Evolutionary conservation across 1,140 invertebrate species (phyloP).

Genomic region (Cotesia glomerata): DNA sequence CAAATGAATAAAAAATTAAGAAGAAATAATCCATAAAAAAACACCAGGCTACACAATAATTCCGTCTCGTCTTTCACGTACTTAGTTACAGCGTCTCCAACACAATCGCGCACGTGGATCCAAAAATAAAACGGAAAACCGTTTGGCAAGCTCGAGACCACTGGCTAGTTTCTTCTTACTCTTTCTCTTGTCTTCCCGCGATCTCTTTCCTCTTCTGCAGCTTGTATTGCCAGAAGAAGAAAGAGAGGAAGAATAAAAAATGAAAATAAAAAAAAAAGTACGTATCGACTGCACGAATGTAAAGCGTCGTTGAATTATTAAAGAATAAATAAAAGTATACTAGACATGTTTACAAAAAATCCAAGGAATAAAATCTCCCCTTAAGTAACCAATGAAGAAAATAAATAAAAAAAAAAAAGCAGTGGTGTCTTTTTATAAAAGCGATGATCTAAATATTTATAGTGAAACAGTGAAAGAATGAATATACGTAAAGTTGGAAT

Average conservation of each 20-base stretch:
- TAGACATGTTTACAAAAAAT: background rate
- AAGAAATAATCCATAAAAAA: background rate
- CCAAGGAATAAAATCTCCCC: too few relatives aligned
- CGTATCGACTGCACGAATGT: background rate
- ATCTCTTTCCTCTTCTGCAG: background rate
- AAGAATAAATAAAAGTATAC: background rate
- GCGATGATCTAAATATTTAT: background rate
- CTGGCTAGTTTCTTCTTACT: constrained; percentile 34
- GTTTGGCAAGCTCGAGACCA: constrained; percentile 50
- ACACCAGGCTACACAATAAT: background rate
- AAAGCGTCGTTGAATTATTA: background rate
- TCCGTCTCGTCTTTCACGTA: constrained; percentile 4
- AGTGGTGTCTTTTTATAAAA: background rate
- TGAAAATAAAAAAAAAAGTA: background rate
- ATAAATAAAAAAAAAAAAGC: too few relatives aligned
- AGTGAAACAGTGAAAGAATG: background rate
- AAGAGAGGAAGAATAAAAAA: constrained; percentile 1
- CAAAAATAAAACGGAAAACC: constrained; percentile 56
- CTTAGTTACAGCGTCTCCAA: constrained; percentile 38
- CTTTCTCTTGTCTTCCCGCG: background rate
- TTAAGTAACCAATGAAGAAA: too few relatives aligned
- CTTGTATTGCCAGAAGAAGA: background rate
- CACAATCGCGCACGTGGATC: constrained; percentile 54
- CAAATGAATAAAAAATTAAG: background rate
- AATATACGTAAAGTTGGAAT: background rate